Conservation (phyloP, 2,113 vertebrate species). For the Heterocephalus glaber region DNA sequence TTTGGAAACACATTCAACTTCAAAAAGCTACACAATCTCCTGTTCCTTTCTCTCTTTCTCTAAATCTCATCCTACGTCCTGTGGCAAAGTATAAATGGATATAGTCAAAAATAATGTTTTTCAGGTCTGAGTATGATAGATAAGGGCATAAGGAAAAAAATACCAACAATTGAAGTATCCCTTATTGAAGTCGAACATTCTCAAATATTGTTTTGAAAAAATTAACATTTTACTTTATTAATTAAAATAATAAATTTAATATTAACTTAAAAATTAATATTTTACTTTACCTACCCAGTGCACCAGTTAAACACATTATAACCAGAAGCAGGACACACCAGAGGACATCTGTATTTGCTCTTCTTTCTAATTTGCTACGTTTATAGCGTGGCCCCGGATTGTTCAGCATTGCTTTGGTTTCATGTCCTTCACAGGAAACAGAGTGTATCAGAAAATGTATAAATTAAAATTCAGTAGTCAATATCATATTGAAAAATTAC, state of each 20-base stretch:
- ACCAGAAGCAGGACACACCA: conserved; percentile 94
- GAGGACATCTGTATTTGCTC: conserved; percentile 91
- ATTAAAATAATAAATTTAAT: too few species aligned
- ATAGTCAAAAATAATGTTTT: neutral
- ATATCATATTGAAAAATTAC: neutral
- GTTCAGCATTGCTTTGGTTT: conserved; percentile 99
- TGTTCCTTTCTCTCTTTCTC: neutral
- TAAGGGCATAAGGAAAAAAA: neutral
- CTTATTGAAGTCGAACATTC: conserved; percentile 22
- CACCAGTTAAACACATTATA: conserved; percentile 91
- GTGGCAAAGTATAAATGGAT: neutral
- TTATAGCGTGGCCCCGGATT: conserved; percentile 94
- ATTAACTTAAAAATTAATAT: neutral
- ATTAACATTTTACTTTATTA: neutral
- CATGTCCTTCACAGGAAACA: conserved; percentile 88
- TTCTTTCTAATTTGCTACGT: conserved; percentile 93
- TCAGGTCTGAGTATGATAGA: neutral
- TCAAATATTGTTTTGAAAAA: conserved; percentile 5
- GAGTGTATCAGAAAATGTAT: neutral
- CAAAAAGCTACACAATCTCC: neutral
- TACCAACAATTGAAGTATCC: neutral
- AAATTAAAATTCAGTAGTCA: neutral
- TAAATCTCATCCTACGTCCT: neutral
- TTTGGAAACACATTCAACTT: conserved; percentile 43
- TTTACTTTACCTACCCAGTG: conserved; percentile 88